These are phyloP conservation scores for Gymnosoma rotundatum DNA, from an alignment of 2,888 invertebrate species.

Conservation along the genomic window DNA sequence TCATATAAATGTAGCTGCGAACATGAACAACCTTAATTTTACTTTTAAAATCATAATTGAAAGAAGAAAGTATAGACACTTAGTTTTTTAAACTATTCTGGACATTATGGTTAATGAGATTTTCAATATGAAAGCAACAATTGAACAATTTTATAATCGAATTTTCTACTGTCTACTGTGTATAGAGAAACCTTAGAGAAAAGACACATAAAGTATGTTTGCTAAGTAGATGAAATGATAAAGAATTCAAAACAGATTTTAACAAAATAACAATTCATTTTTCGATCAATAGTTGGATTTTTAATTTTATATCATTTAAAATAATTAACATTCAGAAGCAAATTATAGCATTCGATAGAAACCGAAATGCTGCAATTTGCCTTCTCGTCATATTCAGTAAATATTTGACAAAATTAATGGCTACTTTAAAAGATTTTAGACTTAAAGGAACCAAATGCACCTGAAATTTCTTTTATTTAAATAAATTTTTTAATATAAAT, in stretches of 20 bases:
- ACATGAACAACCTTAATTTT: too few species aligned
- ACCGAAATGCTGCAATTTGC: too few species aligned
- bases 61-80: too few species aligned
- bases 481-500: constrained; percentile 5
- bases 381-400: constrained; percentile 1
- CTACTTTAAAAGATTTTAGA: too few species aligned
- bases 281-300: constrained; percentile 19
- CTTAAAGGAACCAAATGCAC: too few species aligned
- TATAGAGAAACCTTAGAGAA: constrained; percentile 64
- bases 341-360: too few species aligned
- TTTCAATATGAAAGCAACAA: neutral
- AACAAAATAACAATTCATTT: constrained; percentile 57
- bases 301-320: constrained; percentile 2
- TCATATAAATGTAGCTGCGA: too few species aligned
- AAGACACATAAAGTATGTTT: constrained; percentile 41
- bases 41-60: too few species aligned
- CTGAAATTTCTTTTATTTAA: neutral
- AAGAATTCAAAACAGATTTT: constrained; percentile 19
- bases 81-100: too few species aligned
- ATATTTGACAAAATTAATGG: neutral
- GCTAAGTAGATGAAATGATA: neutral
- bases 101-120: too few species aligned
- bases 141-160: constrained; percentile 11
- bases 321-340: neutral
- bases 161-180: constrained; percentile 43